Evolutionary conservation across 1,140 invertebrate genomes (phyloP).

Genomic region (Drosophila ohnishii): DNA sequence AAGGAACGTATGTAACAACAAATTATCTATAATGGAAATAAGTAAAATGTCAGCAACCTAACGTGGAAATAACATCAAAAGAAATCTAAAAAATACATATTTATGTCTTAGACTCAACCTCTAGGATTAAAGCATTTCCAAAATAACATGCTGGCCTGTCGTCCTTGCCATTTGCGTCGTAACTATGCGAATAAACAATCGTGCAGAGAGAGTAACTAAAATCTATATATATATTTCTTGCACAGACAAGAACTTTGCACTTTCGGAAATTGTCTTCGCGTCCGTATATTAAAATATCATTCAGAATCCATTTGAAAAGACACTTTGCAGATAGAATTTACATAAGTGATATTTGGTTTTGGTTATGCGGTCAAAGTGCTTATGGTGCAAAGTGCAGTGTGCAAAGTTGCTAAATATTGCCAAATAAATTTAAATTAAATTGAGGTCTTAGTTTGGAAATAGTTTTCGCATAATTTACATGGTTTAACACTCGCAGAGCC

Average conservation of each 20-base stretch:
- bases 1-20: background rate
- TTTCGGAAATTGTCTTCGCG: slow-evolving; percentile 52
- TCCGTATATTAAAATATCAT: slow-evolving; percentile 51
- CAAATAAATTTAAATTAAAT: slow-evolving; percentile 38
- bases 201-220: slow-evolving; percentile 71
- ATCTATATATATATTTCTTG: slow-evolving; percentile 34
- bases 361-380: slow-evolving; percentile 51
- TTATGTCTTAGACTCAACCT: too few species aligned
- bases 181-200: slow-evolving; percentile 66
- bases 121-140: slow-evolving; percentile 1
- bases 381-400: slow-evolving; percentile 46
- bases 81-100: background rate
- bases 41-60: slow-evolving; percentile 2
- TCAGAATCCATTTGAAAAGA: slow-evolving; percentile 69
- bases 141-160: slow-evolving; percentile 21
- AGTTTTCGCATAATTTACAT: slow-evolving; percentile 61
- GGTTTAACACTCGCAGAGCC: slow-evolving; percentile 52
- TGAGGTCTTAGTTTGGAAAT: slow-evolving; percentile 41
- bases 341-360: slow-evolving; percentile 58
- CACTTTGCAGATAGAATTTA: slow-evolving; percentile 29
- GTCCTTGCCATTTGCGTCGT: slow-evolving; percentile 39
- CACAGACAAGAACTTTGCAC: slow-evolving; percentile 35
- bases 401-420: slow-evolving; percentile 23
- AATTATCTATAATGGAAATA: background rate
- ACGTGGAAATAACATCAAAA: background rate